Percentiles rank a stretch among this genome's conserved stretches.
Evolutionary conservation across 1,140 invertebrate species (phyloP).

Genomic region (Luehdorfia chinensis): DNA sequence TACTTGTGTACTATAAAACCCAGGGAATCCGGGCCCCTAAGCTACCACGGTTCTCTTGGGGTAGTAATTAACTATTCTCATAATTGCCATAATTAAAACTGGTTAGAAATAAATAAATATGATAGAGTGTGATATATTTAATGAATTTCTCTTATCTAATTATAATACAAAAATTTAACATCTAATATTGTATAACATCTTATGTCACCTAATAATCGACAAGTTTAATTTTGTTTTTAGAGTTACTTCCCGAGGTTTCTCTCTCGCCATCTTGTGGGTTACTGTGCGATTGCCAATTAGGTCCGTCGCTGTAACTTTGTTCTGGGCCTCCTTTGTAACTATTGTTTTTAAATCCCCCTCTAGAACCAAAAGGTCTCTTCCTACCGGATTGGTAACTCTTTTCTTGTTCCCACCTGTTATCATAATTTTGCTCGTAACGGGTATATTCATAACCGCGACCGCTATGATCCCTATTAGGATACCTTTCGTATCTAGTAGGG

Average conservation of each 20-base stretch:
- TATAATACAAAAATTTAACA: slow-evolving; percentile 25
- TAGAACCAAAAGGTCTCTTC: slow-evolving; percentile 31
- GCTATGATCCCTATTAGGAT: slow-evolving; percentile 29
- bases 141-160: slow-evolving; percentile 30
- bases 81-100: too few species aligned
- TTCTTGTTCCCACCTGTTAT: slow-evolving; percentile 38
- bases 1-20: too few species aligned
- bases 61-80: too few species aligned
- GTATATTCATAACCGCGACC: slow-evolving; percentile 26
- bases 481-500: slow-evolving; percentile 28
- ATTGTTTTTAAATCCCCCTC: slow-evolving; percentile 29
- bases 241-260: slow-evolving; percentile 19
- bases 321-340: slow-evolving; percentile 20
- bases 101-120: slow-evolving; percentile 14
- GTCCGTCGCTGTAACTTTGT: slow-evolving; percentile 24
- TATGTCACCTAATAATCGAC: slow-evolving; percentile 49
- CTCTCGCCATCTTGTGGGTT: slow-evolving; percentile 1
- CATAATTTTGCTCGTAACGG: slow-evolving; percentile 24
- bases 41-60: too few species aligned
- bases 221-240: slow-evolving; percentile 47
- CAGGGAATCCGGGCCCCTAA: too few species aligned
- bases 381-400: slow-evolving; percentile 16
- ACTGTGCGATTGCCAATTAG: slow-evolving; percentile 9
- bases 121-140: slow-evolving; percentile 16
- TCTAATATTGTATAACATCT: too few species aligned